Base-by-base conservation (phyloP, 2,797 vertebrate genomes). In the Lithobates sylvaticus region DNA sequence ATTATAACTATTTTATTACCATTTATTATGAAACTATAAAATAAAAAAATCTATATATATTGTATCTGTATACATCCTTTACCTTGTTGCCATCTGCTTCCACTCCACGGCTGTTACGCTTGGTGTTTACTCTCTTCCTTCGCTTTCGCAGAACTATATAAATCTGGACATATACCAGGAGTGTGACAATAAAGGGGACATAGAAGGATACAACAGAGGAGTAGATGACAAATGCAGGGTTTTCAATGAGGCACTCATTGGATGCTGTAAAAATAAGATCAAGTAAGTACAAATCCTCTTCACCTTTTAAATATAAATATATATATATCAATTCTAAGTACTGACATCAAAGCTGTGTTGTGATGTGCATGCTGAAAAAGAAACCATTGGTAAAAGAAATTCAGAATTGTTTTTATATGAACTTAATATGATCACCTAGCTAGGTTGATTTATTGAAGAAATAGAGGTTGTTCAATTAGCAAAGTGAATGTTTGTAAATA, bases 131-230 rank as follows among this genome's bases (percentile, higher is more conserved):
- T 0, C 98, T 94, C 95, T 99, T 99, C 84, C 97, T 93, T 81
- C 98, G 95, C 88, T 96, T 97, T 86, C 95, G 96, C 78, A 99
- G 94, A 88, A 99, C 98, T 23, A 98, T 94, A 88, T 99, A 99
- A 91, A 99, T 99, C 96, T 99, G 98, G 90, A 99, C 97, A 68
- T 99, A 99, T 83, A 99, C 98, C 91, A 99, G 95, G 93, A 99
- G 94, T 0, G 98, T 99, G 89, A 99, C 97, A 82, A 99, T 99
- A 94, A 99, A 99, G 93, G 98, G 98, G n/a, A 97, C 97, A 47
- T 99, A 99, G 96, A 99, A 99, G 91, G 98, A 99, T 89, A 99
- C 97, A 3, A 99, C 96, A 88, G 98, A 99, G 54, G 98, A 99
- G 93, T 99, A 99, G 76, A 99, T 97, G 89, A 99, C 98, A 75